Evolutionary conservation across 2,797 vertebrate genomes (phyloP), one percentile per base, ranked within the genome.

Genomic region (Alectoris magna): DNA sequence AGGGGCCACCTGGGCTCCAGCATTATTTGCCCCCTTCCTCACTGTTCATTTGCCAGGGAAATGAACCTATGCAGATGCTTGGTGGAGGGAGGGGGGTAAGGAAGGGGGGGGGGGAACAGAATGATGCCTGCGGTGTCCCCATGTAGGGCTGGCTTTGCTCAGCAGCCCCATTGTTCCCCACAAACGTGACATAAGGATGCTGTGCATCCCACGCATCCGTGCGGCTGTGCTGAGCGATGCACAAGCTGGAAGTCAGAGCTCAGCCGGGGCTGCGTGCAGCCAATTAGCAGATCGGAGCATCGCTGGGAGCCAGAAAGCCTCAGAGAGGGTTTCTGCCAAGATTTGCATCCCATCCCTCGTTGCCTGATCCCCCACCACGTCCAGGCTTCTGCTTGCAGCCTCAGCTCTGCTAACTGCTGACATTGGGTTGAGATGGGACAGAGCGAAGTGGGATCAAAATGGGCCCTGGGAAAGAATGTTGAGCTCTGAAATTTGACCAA

Each of bases 131-230:
- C 0, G n/a, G 43, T 72, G 5, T n/a, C 18, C 43, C 43, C 41
- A 6, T 1, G 1, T 22, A 21, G 62, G n/a, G n/a, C 43, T 67
- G 34, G 36, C 27, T 39, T 59, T 14, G 13, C 70, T 75, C 17
- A 1, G n/a, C 48, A 55, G 22, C 34, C 24, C n/a, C 34, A 8
- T 55, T 29, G 11, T 68, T 16, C 81, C 62, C 11, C 3, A 8
- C 3, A 5, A 24, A 51, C 7, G 0, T 0, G 13, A 27, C 1
- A 1, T 7, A 73, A 29, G 44, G 81, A 10, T 17, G 38, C 10
- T 1, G 22, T 1, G 41, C 46, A 41, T 6, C 34, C 77, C 49
- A 4, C 19, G 39, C 41, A 0, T 26, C 73, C 5, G 12, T 3
- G n/a, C 17, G 46, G 26, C 82, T 16, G 60, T 60, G 41, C 10